Conservation (phyloP, 2,888 invertebrate species). For the Hyalella azteca region DNA sequence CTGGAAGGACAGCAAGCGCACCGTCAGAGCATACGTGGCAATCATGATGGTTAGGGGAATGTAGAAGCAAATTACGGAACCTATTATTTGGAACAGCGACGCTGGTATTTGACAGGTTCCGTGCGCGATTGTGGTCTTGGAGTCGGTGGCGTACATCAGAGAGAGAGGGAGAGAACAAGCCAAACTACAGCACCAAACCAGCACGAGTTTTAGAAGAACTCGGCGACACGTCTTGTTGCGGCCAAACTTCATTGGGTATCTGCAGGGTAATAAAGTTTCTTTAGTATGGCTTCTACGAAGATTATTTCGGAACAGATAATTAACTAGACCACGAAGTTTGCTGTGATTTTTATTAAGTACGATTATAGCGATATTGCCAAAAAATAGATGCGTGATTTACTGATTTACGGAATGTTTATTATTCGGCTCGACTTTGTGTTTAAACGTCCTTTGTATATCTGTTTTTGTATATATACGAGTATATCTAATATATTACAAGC, state of each 20-base stretch:
- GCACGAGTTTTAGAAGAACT: constrained; percentile 86
- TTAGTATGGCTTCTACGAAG: too few species aligned
- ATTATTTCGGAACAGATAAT: too few species aligned
- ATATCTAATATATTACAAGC: too few species aligned
- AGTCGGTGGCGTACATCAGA: constrained; percentile 86
- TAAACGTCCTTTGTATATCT: too few species aligned
- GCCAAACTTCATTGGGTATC: constrained; percentile 92
- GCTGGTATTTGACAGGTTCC: constrained; percentile 88
- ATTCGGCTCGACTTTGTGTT: too few species aligned
- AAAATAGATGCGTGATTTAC: too few species aligned
- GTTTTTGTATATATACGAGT: too few species aligned
- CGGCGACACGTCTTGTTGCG: constrained; percentile 84
- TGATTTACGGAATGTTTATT: too few species aligned
- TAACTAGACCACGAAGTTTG: too few species aligned
- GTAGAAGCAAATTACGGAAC: constrained; percentile 94
- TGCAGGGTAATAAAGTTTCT: too few species aligned
- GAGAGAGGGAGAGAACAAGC: constrained; percentile 88
- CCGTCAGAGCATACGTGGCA: constrained; percentile 91
- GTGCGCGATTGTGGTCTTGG: constrained; percentile 80
- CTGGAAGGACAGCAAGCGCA: constrained; percentile 83
- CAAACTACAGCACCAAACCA: constrained; percentile 91
- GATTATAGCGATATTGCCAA: too few species aligned
- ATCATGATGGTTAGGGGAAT: constrained; percentile 94
- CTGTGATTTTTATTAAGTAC: too few species aligned
- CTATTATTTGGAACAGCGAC: constrained; percentile 87